Conservation (phyloP, 2,113 vertebrate genomes). For the Gobio gobio region DNA sequence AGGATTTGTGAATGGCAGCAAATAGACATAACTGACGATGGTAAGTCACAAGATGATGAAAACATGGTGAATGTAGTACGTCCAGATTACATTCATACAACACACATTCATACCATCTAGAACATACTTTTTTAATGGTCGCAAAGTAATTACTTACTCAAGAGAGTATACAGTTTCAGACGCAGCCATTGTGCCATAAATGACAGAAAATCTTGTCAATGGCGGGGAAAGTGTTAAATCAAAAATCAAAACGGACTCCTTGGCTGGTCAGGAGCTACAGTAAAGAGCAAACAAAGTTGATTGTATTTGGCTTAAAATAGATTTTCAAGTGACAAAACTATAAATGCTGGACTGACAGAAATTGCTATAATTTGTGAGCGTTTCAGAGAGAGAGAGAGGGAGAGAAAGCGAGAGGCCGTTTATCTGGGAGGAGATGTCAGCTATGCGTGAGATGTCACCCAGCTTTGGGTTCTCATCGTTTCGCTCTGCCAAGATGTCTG, state of each 20-base stretch:
- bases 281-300: constrained; percentile 15
- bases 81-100: too few species aligned
- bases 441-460: constrained; percentile 53
- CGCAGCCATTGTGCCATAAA: too few species aligned
- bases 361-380: constrained; percentile 49
- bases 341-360: constrained; percentile 49
- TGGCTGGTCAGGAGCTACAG: constrained; percentile 17
- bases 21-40: too few species aligned
- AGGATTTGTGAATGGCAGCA: too few species aligned
- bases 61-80: too few species aligned
- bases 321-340: constrained; percentile 49
- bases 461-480: constrained; percentile 47
- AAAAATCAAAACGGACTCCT: not conserved
- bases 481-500: constrained; percentile 51
- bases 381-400: constrained; percentile 30
- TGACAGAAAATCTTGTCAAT: too few species aligned
- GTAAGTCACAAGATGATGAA: too few species aligned
- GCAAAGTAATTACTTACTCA: too few species aligned
- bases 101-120: too few species aligned
- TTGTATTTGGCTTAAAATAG: constrained; percentile 45
- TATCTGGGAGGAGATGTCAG: constrained; percentile 54
- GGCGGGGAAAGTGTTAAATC: too few species aligned
- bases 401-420: constrained; percentile 15
- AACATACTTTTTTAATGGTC: too few species aligned
- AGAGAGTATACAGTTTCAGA: too few species aligned